Evolutionary conservation across 2,113 vertebrate species (phyloP), one percentile per base, ranked within the genome.

Genomic region (Mormyrus lacerda): DNA sequence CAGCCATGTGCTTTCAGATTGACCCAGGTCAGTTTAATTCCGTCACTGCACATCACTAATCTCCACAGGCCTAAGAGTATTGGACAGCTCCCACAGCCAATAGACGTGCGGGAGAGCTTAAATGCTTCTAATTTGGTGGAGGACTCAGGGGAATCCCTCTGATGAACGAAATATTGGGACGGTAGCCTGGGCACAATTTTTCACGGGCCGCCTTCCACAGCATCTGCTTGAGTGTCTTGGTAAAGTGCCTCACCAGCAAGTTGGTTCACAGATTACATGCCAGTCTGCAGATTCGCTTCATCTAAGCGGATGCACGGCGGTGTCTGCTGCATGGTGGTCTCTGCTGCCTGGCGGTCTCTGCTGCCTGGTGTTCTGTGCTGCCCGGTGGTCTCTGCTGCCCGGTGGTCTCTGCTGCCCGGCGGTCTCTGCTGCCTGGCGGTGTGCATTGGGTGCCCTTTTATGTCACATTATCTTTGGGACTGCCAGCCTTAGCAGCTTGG

Each of bases 101-200:
- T 85, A 50, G 47, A 85, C 31, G 35, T 55, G 19, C 17, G 27
- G 15, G 31, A 42, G 35, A 53, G 85, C 50, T 50, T 87, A 87
- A 87, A 87, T 53, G 50, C 35, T 87, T 87, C 50, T 87, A 87
- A 87, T 87, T 47, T 87, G 50, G 48, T 44, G n/a, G n/a, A 21
- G 48, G 17, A 51, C 85, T 31, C 15, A 39, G 31, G 48, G 48
- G 50, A 21, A 53, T 19, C 27, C 50, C 48, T 31, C 47, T 39
- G 19, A 87, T 55, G 27, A 15, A 39, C 21, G 39, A 87, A 87
- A 87, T 87, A 87, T 87, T 53, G 50, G 85, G 27, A 87, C 3
- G 85, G 31, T 31, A 55, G 85, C 50, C 27, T 39, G 15, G 85
- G 85, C 27, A 17, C 50, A 53, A 87, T 87, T 87, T 53, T 35